Conservation (phyloP, 2,888 invertebrate species). For the Agrypnus murinus region DNA sequence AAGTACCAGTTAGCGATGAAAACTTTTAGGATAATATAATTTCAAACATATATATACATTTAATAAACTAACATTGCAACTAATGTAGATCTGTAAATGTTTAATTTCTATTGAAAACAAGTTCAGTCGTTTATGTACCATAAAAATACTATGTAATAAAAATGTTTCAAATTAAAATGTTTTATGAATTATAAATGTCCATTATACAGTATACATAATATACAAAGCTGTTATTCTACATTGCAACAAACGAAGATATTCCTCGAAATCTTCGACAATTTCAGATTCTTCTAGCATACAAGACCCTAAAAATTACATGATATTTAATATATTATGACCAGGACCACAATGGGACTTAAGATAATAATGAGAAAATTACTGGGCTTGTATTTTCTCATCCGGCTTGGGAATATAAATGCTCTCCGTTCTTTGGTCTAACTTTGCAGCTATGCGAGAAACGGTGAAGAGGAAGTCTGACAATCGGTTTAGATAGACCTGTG, state of each 20-base stretch:
- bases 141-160: too few relatives aligned
- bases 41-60: conserved; percentile 6
- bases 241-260: neutral
- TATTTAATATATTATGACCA: conserved; percentile 7
- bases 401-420: conserved; percentile 76
- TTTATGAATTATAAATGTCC: too few relatives aligned
- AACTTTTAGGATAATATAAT: neutral
- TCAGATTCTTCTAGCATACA: conserved; percentile 44
- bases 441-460: conserved; percentile 78
- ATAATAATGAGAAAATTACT: conserved; percentile 59
- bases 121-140: too few relatives aligned
- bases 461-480: conserved; percentile 81
- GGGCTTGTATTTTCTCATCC: conserved; percentile 67
- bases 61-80: neutral
- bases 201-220: conserved; percentile 12
- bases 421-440: conserved; percentile 78
- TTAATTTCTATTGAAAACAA: too few relatives aligned
- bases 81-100: neutral
- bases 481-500: conserved; percentile 80
- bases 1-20: conserved; percentile 92
- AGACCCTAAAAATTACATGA: conserved; percentile 40
- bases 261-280: conserved; percentile 1
- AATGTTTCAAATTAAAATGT: too few relatives aligned
- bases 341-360: neutral
- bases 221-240: conserved; percentile 20